Evolutionary conservation across 2,888 invertebrate species (phyloP).

Genomic region (Drosophila nr. perissopoda): DNA sequence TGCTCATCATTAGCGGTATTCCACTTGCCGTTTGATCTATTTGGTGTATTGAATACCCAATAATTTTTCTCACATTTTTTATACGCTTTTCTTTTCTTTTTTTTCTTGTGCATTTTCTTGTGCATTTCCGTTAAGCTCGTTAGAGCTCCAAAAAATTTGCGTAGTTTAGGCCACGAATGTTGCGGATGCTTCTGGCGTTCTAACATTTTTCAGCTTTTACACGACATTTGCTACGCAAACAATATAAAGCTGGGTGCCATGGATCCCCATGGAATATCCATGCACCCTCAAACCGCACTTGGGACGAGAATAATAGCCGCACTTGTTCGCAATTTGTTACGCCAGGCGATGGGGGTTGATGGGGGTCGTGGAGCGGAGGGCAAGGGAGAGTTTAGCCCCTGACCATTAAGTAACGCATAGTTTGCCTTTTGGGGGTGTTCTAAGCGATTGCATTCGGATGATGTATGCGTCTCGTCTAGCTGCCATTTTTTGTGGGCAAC

Average conservation of each 20-base stretch:
- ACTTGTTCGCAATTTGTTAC: conserved; percentile 65
- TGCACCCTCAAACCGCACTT: conserved; percentile 14
- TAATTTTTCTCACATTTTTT: conserved; percentile 43
- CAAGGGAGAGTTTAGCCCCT: conserved; percentile 22
- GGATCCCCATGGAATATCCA: conserved; percentile 2
- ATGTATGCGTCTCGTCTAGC: conserved; percentile 69
- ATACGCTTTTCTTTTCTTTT: conserved; percentile 6
- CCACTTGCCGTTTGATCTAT: conserved; percentile 16
- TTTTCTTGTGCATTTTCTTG: conserved; percentile 37
- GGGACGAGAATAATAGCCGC: conserved; percentile 60
- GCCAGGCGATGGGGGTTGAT: neutral
- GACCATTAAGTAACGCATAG: conserved; percentile 68
- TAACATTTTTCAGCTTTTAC: conserved; percentile 57
- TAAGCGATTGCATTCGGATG: conserved; percentile 56
- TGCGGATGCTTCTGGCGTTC: conserved; percentile 30
- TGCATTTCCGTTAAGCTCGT: conserved; percentile 70
- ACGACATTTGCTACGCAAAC: conserved; percentile 67
- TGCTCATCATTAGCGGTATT: conserved; percentile 61
- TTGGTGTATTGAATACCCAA: conserved; percentile 52
- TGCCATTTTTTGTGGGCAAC: conserved; percentile 38
- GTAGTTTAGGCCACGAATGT: conserved; percentile 42
- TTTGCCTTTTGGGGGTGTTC: conserved; percentile 19
- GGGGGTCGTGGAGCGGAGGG: neutral
- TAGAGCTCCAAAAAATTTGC: conserved; percentile 54
- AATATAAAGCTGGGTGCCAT: conserved; percentile 45